Evolutionary conservation across 2,797 vertebrate species (phyloP), one percentile per base, ranked within the genome.

Genomic region (Menidia menidia): DNA sequence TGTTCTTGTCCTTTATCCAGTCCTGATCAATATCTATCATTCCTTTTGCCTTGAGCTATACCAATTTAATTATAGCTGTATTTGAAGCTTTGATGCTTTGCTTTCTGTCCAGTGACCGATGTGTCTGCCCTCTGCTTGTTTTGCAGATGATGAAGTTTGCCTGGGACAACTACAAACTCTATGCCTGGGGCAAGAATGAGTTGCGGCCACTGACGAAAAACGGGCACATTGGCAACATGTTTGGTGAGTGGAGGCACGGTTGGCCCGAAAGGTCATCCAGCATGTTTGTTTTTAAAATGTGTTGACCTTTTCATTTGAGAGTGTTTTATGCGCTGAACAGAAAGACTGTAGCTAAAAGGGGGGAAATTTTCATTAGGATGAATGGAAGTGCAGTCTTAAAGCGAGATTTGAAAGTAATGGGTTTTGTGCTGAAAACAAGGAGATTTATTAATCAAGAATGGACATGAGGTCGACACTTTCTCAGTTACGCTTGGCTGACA

Each of bases 91-190:
- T 58, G 68, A 43, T 69, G 35, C 32, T 61, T 48, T 44, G 16
- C 61, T 69, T 9, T 75, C 77, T 64, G 57, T 43, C 4, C 3
- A 32, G 0, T 91, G 80, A 89, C 80, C 52, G 2, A 6, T 42
- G 3, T 66, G 32, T 80, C 56, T 83, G 55, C 44, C 41, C 68
- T 85, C 57, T 85, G 68, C 80, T 81, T 84, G 15, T 84, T 69
- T 83, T 87, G 2, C 93, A 99, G 98, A 99, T 99, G 98, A 99
- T 98, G 98, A 98, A 96, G 85, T 99, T 98, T 48, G 95, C 98
- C 79, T 99, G 98, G 98, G 95, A 97, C 82, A 99, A 95, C 94
- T 99, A 98, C 93, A 96, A 93, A 82, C 93, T 25, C 12, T 97
- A 95, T 0, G 97, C 98, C 5, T 96, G 98, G 91, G 98, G 98